A percentile compares a stretch with the other conserved stretches of the same genome.
Evolutionary conservation across 2,888 invertebrate genomes (phyloP).

Genomic region (Drosophila merina): DNA sequence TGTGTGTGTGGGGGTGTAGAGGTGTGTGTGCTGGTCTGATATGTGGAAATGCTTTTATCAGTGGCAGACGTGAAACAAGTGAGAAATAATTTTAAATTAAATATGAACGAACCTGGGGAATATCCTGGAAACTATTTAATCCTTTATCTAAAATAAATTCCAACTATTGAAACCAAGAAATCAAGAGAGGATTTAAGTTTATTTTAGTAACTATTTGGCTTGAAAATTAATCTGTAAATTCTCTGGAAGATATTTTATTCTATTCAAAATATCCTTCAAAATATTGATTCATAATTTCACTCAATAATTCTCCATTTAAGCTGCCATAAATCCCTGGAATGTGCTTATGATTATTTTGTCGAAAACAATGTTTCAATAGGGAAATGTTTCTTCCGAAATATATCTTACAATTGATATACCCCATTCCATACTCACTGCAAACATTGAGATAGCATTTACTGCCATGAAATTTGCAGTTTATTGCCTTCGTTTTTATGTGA

Average conservation of each 20-base stretch:
- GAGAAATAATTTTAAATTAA: conserved; percentile 25
- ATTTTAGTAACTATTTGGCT: too few relatives aligned
- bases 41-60: conserved; percentile 77
- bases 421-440: conserved; percentile 16
- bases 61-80: conserved; percentile 64
- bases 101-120: background rate
- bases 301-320: background rate
- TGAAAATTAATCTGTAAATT: too few relatives aligned
- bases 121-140: conserved; percentile 31
- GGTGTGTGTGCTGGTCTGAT: conserved; percentile 45
- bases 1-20: conserved; percentile 3
- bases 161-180: background rate
- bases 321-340: background rate
- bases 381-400: background rate
- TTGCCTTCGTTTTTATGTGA: conserved; percentile 47
- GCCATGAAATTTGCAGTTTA: conserved; percentile 56
- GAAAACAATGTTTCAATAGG: background rate
- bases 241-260: too few relatives aligned
- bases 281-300: too few relatives aligned
- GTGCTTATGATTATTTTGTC: background rate
- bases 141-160: background rate
- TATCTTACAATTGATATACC: conserved; percentile 15
- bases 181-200: too few relatives aligned
- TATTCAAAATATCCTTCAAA: too few relatives aligned
- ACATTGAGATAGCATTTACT: conserved; percentile 53